Conservation (phyloP, 2,888 invertebrate genomes). For the Plebejus melissa region DNA sequence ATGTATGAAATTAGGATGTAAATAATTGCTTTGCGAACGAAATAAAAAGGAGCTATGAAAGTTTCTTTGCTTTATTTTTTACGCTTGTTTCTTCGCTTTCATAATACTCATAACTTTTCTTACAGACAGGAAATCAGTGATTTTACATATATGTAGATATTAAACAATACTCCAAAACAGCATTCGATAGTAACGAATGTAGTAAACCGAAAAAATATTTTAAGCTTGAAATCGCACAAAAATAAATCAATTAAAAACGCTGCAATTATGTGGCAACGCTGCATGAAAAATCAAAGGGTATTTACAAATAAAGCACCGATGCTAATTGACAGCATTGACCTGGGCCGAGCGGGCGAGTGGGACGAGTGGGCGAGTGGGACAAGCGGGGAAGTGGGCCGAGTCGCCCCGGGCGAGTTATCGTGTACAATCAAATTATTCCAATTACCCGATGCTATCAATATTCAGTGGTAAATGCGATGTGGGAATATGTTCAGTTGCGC, state of each 20-base stretch:
- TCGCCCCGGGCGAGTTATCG: conserved; percentile 34
- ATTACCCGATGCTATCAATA: conserved; percentile 40
- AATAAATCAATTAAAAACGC: background rate
- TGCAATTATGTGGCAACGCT: conserved; percentile 27
- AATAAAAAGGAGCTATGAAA: too few species aligned
- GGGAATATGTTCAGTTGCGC: conserved; percentile 30
- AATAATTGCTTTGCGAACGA: background rate
- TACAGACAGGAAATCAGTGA: too few species aligned
- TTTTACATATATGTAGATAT: too few species aligned
- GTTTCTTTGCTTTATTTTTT: too few species aligned
- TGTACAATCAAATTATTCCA: conserved; percentile 46
- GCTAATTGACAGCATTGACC: conserved; percentile 43
- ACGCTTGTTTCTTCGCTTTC: too few species aligned
- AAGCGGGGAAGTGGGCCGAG: background rate
- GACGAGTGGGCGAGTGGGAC: background rate
- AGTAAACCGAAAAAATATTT: background rate
- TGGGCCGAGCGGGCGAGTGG: conserved; percentile 29
- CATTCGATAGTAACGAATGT: background rate
- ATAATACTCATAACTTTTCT: too few species aligned
- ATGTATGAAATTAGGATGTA: background rate
- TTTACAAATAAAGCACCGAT: conserved; percentile 33
- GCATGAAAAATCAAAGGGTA: conserved; percentile 30
- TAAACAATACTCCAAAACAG: background rate
- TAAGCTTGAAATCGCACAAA: background rate
- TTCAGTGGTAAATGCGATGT: conserved; percentile 32